Evolutionary conservation across 2,797 vertebrate genomes (phyloP), one percentile per base, ranked within the genome.

Genomic region (Hapalemur alaotrensis): DNA sequence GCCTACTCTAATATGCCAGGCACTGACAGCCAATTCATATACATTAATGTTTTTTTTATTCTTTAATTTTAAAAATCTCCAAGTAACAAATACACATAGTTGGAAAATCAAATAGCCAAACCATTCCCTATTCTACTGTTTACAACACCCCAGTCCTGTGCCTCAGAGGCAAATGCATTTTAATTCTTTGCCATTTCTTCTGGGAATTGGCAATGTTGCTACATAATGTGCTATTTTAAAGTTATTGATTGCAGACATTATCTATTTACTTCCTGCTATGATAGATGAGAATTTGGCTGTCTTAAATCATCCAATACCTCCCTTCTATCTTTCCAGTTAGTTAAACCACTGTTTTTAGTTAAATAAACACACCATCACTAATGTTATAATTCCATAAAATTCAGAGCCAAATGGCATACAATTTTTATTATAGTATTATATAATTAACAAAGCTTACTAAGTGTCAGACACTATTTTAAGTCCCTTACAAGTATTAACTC

Each of bases 241-340:
- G 63, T 93, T 95, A 95, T 96, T 94, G 94, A 97, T 97, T 92
- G 59, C 70, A 96, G 89, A 78, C 63, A 92, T 95, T 97, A 90
- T 94, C 84, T 97, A 41, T 92, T 95, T 94, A 88, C 75, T 94
- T 93, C 59, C 75, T 93, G 41, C 83, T 89, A 17, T 93, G 86
- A 94, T 12, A 79, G 83, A 97, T 94, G 94, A 92, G 20, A 87
- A 84, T 81, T 83, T 48, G 48, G 25, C 79, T 96, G 65, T 94
- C 79, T 79, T 96, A 92, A 94, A 80, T 93, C 79, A 96, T 61
- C 79, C 48, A 78, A 0, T 69, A n/a, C 30, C 48, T 92, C 61
- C 25, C 17, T 57, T 84, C 84, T 38, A 63, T 83, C 63, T 79
- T 92, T 38, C 63, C 70, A 41, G 25, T 67, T 70, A 80, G 54